phyloP scores from a whole-genome alignment of 2,888 invertebrate species.

The Ashinkailepas kermadecensis region DNA sequence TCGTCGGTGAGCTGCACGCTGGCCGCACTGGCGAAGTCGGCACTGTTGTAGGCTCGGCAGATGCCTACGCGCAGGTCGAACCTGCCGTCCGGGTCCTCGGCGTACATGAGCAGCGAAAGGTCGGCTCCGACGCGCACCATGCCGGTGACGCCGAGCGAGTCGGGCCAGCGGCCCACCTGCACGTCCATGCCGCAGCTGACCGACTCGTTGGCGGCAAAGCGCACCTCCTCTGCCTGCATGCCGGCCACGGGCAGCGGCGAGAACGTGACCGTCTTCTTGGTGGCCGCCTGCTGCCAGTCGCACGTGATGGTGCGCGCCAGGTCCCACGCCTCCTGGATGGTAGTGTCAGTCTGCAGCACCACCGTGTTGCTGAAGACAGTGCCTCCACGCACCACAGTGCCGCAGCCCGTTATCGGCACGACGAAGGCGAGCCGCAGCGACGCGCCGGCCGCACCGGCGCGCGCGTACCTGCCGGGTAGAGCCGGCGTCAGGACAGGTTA shows the following conservation, averaged over 20 bases:
- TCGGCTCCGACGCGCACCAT: slow-evolving; percentile 37
- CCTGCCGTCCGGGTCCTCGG: slow-evolving; percentile 35
- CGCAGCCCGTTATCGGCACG: slow-evolving; percentile 52
- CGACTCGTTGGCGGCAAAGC: slow-evolving; percentile 39
- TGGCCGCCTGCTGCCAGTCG: slow-evolving; percentile 35
- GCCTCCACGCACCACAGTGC: slow-evolving; percentile 24
- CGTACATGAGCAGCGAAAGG: slow-evolving; percentile 37
- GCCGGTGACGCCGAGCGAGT: slow-evolving; percentile 35
- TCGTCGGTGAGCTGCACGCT: slow-evolving; percentile 36
- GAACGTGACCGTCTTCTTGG: slow-evolving; percentile 34
- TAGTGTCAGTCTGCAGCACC: slow-evolving; percentile 34
- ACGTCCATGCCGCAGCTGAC: slow-evolving; percentile 38
- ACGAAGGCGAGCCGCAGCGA: slow-evolving; percentile 53
- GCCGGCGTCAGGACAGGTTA: slow-evolving; percentile 7
- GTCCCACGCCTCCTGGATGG: slow-evolving; percentile 36
- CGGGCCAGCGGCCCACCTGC: slow-evolving; percentile 35
- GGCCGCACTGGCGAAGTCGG: slow-evolving; percentile 30
- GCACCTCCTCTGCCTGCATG: slow-evolving; percentile 34
- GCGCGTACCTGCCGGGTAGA: slow-evolving; percentile 28
- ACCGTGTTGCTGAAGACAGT: slow-evolving; percentile 34
- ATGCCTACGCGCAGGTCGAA: slow-evolving; percentile 38
- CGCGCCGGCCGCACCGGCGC: slow-evolving; percentile 51
- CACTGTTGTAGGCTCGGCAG: slow-evolving; percentile 37
- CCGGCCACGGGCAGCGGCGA: slow-evolving; percentile 36
- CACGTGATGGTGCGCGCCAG: slow-evolving; percentile 36